Percentiles rank a stretch among this genome's conserved stretches.
Conservation (phyloP, 2,113 vertebrate genomes). For the Corvus hawaiiensis region DNA sequence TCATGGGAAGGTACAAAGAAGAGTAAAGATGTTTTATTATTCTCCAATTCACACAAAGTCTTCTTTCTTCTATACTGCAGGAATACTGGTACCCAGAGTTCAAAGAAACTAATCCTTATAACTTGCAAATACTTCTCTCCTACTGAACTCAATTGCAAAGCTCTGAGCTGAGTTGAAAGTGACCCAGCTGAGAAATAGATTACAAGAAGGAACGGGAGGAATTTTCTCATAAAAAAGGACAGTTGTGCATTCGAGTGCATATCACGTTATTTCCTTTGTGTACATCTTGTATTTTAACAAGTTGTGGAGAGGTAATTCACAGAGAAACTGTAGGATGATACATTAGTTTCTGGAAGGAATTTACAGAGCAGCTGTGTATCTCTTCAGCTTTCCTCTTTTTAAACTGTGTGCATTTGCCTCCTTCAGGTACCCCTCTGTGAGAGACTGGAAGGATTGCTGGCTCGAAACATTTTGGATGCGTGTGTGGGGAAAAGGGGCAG, state of each 20-base stretch:
- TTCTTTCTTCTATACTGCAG: neutral
- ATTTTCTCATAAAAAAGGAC: neutral
- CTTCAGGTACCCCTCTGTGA: neutral
- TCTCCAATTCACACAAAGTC: neutral
- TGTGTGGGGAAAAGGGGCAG: neutral
- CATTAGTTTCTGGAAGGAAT: neutral
- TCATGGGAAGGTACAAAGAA: neutral
- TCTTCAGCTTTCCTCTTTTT: neutral
- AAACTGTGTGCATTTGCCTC: neutral
- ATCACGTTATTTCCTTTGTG: neutral
- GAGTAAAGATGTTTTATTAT: neutral
- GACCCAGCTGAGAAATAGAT: neutral
- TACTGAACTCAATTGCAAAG: neutral
- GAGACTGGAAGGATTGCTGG: neutral
- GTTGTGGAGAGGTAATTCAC: neutral
- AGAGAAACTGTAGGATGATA: neutral
- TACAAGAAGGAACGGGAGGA: neutral
- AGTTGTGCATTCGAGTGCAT: neutral
- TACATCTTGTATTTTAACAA: neutral
- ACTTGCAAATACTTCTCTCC: neutral
- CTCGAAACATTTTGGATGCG: neutral
- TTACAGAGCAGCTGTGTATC: neutral
- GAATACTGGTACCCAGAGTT: neutral
- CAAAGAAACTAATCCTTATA: conserved; percentile 15
- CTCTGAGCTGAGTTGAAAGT: neutral